Conservation (phyloP, 2,888 invertebrate genomes). For the Eurois occulta region DNA sequence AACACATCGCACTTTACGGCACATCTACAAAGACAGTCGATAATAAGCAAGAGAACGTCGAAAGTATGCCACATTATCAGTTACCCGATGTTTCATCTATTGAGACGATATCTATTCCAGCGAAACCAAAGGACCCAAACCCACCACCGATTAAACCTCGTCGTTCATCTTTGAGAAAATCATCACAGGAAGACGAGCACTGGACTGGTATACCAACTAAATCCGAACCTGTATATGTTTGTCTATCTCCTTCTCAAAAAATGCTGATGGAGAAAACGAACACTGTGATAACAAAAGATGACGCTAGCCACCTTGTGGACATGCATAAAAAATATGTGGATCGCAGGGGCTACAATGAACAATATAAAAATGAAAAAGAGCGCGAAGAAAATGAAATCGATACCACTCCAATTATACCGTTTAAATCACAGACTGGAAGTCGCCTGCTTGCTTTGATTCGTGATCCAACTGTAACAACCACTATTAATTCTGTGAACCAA, state of each 20-base stretch:
- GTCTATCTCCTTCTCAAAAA: slow-evolving; percentile 94
- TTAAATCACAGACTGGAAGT: slow-evolving; percentile 90
- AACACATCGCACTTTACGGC: slow-evolving; percentile 79
- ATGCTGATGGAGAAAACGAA: slow-evolving; percentile 90
- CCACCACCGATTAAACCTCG: slow-evolving; percentile 87
- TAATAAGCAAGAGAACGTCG: slow-evolving; percentile 54
- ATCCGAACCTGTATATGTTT: slow-evolving; percentile 91
- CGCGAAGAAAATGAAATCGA: slow-evolving; percentile 62
- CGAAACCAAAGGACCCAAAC: slow-evolving; percentile 71
- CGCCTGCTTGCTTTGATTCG: slow-evolving; percentile 92
- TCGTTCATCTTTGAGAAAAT: slow-evolving; percentile 82
- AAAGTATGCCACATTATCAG: slow-evolving; percentile 86
- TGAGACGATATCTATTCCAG: slow-evolving; percentile 81
- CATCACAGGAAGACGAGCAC: slow-evolving; percentile 80
- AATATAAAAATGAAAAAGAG: slow-evolving; percentile 67
- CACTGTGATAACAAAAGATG: slow-evolving; percentile 85
- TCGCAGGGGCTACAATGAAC: slow-evolving; percentile 89
- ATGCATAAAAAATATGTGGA: slow-evolving; percentile 93
- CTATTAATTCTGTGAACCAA: slow-evolving; percentile 75
- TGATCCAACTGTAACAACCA: slow-evolving; percentile 85
- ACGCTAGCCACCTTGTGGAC: slow-evolving; percentile 92
- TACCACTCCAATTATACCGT: slow-evolving; percentile 76
- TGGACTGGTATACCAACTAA: slow-evolving; percentile 92
- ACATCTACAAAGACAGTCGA: slow-evolving; percentile 54
- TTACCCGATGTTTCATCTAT: slow-evolving; percentile 87